Base-by-base conservation (phyloP, 2,113 vertebrate species). In the Macquaria australasica region DNA sequence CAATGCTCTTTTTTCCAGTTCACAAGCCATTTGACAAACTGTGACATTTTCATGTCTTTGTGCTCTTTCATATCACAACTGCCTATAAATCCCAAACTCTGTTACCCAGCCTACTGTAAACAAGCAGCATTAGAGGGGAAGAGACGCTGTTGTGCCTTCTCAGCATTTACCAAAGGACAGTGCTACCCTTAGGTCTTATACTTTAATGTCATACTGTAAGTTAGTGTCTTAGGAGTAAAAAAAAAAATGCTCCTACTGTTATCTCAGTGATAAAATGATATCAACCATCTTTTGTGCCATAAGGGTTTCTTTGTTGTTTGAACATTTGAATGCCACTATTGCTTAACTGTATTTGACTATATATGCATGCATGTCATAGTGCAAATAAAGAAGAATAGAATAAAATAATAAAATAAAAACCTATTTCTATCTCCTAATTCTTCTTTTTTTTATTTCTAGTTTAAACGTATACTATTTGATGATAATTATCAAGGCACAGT, bases 151-250 rank as follows among this genome's bases (percentile, higher is more conserved):
- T 89, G 67, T 93, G 92, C 92, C 77, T 80, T 4, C 88, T 94
- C 93, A 94, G 93, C 92, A 88, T 92, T 93, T 91, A 93, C 81
- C 75, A 93, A 93, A 94, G 93, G 92, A 91, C 92, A 92, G 75
- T 43, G 66, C 84, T 78, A 48, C 80, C 92, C 89, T 82, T 67
- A 92, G 91, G 92, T 92, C 86, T 85, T 78, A 66, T 79, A 69
- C 85, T 86, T 90, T 90, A 94, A 93, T 93, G 90, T 92, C 92
- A 94, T 48, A 51, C 69, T 67, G 86, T 88, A 87, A 89, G 83
- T 90, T 91, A 91, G 58, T 76, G 81, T 84, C 81, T 53, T 5
- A 11, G 53, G 53, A 82, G 45, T 76, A 18, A 39, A 60, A 31
- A 31, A 39, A 81, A 50, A 70, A 58, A 63, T 25, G 39, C 43